Evolutionary conservation across 2,888 invertebrate genomes (phyloP), one percentile per base, ranked within the genome.

Genomic region (Perithous albicinctus): DNA sequence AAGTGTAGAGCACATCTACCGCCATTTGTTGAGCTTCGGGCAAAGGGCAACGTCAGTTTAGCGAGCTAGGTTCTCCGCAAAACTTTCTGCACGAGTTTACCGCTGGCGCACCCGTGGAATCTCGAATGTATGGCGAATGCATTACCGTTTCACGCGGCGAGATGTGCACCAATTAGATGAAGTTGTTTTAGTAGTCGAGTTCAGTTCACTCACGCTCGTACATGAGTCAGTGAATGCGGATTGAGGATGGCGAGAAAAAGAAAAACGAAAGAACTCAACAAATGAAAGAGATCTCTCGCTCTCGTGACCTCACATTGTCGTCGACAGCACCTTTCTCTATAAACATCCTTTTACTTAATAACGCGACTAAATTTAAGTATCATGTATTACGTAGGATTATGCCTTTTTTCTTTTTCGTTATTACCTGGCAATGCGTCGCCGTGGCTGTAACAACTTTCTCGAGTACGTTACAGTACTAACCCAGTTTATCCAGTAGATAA

Each of bases 131-230:
- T 43, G 74, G 56, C 78, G 43, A 78, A 78, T 51, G 78, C 48
- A 67, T 78, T 43, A 59, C 66, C 66, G 70, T 75, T 82, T 66
- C 51, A 72, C 38, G 70, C 73, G 64, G 59, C 70, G 75, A 78
- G 82, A 82, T 82, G 78, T 82, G 82, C 75, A 82, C 75, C 82
- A 82, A 82, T 82, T 82, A 75, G 66, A 72, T 59, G 67, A 41
- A 64, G 59, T 54, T 12, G 29, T 12, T n/a, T n/a, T 23, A 51
- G 23, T 18, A 48, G 48, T 48, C 48, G n/a, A n/a, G n/a, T 43
- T 43, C 15, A 43, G n/a, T 43, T 15, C n/a, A 43, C 10, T 51
- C 48, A 10, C 48, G 26, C 10, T 54, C 41, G 41, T 35, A n/a
- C n/a, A 46, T 41, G 43, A 41, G 29, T 18, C 15, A 26, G 43